Percentiles rank a stretch among this genome's conserved stretches.
Conservation (phyloP, 92 coral and sea anemone genomes). For the Heteractis magnifica region DNA sequence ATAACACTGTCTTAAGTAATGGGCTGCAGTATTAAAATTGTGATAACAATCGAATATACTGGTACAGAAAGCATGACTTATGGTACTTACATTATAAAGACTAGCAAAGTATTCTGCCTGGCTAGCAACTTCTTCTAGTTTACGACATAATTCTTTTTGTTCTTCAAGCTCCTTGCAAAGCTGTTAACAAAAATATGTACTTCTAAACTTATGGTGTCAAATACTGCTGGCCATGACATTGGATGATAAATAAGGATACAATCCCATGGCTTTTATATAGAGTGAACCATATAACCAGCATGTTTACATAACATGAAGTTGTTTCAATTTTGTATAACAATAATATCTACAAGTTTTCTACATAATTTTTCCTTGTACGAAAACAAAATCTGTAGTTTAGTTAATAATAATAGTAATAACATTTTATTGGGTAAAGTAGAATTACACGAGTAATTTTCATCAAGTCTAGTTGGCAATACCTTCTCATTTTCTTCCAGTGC, state of each 20-base stretch:
- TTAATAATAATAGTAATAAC: too few relatives aligned
- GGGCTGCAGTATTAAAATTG: background rate
- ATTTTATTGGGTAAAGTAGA: too few relatives aligned
- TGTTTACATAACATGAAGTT: too few relatives aligned
- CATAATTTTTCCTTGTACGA: too few relatives aligned
- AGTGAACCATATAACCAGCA: too few relatives aligned
- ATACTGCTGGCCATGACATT: background rate
- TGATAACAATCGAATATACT: background rate
- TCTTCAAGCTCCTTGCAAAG: constrained; percentile 75
- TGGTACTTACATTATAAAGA: constrained; percentile 67
- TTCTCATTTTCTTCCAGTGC: constrained; percentile 84
- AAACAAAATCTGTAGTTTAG: too few relatives aligned
- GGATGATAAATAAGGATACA: too few relatives aligned
- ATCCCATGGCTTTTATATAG: too few relatives aligned
- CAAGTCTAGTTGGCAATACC: constrained; percentile 30
- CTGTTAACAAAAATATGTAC: constrained; percentile 22
- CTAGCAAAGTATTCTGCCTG: constrained; percentile 94
- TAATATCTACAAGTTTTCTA: too few relatives aligned
- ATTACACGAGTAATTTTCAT: too few relatives aligned
- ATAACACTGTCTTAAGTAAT: too few relatives aligned
- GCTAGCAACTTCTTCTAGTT: constrained; percentile 83
- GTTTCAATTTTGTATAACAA: too few relatives aligned
- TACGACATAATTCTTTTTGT: constrained; percentile 60
- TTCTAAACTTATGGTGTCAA: background rate
- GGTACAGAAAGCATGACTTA: background rate